Base-by-base conservation (phyloP, 2,797 vertebrate species). In the Leucoraja ocellata region DNA sequence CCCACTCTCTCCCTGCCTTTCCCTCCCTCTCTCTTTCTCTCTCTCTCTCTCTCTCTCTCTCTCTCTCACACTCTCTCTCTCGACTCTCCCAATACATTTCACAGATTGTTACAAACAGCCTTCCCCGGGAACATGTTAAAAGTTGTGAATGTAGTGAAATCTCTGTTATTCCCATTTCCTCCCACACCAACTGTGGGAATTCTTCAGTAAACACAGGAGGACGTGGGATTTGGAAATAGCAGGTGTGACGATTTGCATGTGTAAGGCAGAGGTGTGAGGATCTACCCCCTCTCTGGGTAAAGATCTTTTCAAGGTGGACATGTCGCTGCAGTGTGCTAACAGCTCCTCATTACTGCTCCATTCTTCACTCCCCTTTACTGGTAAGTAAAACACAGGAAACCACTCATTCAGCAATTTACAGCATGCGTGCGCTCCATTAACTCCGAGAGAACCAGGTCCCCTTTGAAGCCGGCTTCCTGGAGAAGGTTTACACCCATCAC, bases 391-490 rank as follows among this genome's bases (percentile, higher is more conserved):
- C 90, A 91, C 90, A 91, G 90, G 90, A 92, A 92, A 58, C 90
- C 76, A 92, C 90, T 92, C 68, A 92, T 92, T 92, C 73, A 92
- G 90, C 73, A 88, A 58, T 76, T 92, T 73, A 92, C 73, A 92
- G 68, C 90, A 28, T 74, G 90, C 71, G 58, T 76, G 36, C 54
- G 90, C 90, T 25, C 68, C 90, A 92, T 92, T 92, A 92, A 92
- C 90, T 92, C 90, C 71, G 54, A n/a, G 39, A 74, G 73, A 76
- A 76, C 90, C 46, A 76, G 39, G 76, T 92, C 76, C 54, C 73
- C 90, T 92, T 92, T 92, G 90, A 92, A 92, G 90, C 23, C 28
- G 74, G 46, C 21, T 92, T 92, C 68, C 71, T 92, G 90, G 71
- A 54, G 21, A 76, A 13, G 46, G 90, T 76, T 54, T 46, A 74